Conservation (phyloP, 2,888 invertebrate genomes). For the Tubulanus polymorphus region DNA sequence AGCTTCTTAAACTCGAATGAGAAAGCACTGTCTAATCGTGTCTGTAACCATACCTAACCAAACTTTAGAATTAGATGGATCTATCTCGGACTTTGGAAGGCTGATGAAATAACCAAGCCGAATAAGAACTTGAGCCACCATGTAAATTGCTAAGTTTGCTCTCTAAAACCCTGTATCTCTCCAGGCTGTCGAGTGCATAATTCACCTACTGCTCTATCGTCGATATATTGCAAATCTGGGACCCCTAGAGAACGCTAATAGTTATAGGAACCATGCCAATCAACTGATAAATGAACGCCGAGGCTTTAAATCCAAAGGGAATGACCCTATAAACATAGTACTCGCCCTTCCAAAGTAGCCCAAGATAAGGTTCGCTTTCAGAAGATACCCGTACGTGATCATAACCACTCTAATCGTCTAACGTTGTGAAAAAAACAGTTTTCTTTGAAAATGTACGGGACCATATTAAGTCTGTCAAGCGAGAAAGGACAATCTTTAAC, state of each 20-base stretch:
- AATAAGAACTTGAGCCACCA: no score
- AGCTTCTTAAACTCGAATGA: no score
- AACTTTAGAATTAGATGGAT: no score
- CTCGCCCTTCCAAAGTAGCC: constrained; percentile 11
- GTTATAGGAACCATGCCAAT: constrained; percentile 7
- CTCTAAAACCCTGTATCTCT: no score
- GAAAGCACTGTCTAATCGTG: no score
- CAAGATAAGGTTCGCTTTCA: constrained; percentile 10
- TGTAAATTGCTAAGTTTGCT: no score
- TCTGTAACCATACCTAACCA: no score
- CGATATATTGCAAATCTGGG: constrained; percentile 9
- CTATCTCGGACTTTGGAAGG: no score
- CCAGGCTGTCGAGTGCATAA: no score
- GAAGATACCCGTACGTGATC: constrained; percentile 8
- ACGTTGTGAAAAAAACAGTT: neutral
- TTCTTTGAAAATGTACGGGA: constrained; percentile 9
- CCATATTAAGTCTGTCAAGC: constrained; percentile 5
- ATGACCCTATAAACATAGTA: no score
- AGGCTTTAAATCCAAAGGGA: constrained; percentile 18
- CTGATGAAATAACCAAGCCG: no score
- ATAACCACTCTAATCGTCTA: constrained; percentile 16
- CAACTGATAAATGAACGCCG: constrained; percentile 12
- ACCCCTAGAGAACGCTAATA: constrained; percentile 4
- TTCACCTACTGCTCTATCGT: no score
- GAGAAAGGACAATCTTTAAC: constrained; percentile 4